A percentile compares a stretch with the other conserved stretches of the same genome.
These are phyloP conservation scores for Cantharis flavilabris DNA, from an alignment of 2,888 invertebrate species.

Conservation along the genomic window DNA sequence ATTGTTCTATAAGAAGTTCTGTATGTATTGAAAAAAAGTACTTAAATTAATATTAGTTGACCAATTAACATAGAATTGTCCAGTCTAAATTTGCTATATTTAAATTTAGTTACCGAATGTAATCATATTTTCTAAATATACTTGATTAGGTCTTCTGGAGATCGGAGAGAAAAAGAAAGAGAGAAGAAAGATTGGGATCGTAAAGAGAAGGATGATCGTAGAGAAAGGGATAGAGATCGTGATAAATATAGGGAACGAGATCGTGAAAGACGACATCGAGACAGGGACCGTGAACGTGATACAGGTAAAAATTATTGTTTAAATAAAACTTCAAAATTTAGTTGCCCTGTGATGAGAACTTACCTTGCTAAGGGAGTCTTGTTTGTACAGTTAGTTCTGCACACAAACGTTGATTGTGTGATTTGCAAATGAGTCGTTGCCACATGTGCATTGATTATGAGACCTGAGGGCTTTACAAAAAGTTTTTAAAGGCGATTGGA, in stretches of 20 bases:
- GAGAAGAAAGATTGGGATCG: slow-evolving; percentile 35
- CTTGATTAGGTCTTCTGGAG: slow-evolving; percentile 19
- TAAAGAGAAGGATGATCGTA: slow-evolving; percentile 38
- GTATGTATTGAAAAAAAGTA: too few species aligned
- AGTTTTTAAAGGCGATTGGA: not conserved
- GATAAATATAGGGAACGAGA: slow-evolving; percentile 36
- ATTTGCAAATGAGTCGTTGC: not conserved
- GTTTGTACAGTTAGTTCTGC: slow-evolving; percentile 3
- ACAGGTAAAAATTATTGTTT: slow-evolving; percentile 37
- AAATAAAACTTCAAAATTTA: not conserved
- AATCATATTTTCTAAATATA: not conserved
- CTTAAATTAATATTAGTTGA: too few species aligned
- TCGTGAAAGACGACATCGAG: slow-evolving; percentile 44
- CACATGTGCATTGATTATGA: slow-evolving; percentile 17
- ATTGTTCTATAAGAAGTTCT: too few species aligned
- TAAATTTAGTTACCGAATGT: too few species aligned
- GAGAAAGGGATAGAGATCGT: slow-evolving; percentile 43
- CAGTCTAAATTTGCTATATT: too few species aligned
- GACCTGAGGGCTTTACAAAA: slow-evolving; percentile 8
- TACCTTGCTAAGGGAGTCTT: slow-evolving; percentile 2
- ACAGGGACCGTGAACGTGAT: slow-evolving; percentile 44
- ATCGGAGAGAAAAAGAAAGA: slow-evolving; percentile 29
- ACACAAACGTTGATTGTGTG: not conserved
- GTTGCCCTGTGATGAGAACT: slow-evolving; percentile 11
- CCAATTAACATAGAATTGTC: too few species aligned